Evolutionary conservation across 64 coral and sea anemone species (phyloP).

Genomic region (Pocillopora damicornis): DNA sequence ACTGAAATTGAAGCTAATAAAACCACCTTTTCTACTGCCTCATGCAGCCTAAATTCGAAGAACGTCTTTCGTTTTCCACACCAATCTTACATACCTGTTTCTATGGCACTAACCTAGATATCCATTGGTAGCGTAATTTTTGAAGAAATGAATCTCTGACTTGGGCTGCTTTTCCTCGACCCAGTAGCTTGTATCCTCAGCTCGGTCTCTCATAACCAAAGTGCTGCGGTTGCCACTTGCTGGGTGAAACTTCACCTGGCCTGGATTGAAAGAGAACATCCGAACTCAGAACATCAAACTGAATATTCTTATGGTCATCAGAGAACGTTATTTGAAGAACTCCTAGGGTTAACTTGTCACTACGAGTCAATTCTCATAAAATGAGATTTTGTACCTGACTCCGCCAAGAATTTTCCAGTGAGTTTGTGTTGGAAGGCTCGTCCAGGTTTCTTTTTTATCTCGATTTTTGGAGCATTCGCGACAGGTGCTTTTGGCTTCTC

Average conservation of each 20-base stretch:
- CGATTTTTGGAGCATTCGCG: not conserved
- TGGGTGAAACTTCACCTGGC: constrained; percentile 83
- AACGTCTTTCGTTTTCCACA: no score
- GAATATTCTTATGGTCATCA: not conserved
- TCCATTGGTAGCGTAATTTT: constrained; percentile 81
- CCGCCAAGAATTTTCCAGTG: constrained; percentile 73
- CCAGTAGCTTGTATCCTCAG: constrained; percentile 90
- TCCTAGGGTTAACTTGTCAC: no score
- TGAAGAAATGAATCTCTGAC: constrained; percentile 69
- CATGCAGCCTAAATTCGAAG: no score
- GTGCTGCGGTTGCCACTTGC: constrained; percentile 78
- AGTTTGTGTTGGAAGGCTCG: constrained; percentile 73
- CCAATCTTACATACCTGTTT: no score
- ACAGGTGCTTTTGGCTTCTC: constrained; percentile 19
- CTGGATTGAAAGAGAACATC: constrained; percentile 1
- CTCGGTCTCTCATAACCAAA: constrained; percentile 45
- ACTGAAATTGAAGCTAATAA: not conserved
- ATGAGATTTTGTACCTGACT: constrained; percentile 46
- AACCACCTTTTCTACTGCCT: no score
- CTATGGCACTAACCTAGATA: constrained; percentile 57
- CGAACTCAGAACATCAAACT: not conserved
- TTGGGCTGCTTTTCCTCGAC: constrained; percentile 57
- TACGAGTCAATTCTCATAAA: not conserved
- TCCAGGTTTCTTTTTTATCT: constrained; percentile 77
- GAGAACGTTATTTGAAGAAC: not conserved